A percentile compares a stretch with the other conserved stretches of the same genome.
phyloP scores from a whole-genome alignment of 2,113 vertebrate species.

The Dermatemys mawii region DNA sequence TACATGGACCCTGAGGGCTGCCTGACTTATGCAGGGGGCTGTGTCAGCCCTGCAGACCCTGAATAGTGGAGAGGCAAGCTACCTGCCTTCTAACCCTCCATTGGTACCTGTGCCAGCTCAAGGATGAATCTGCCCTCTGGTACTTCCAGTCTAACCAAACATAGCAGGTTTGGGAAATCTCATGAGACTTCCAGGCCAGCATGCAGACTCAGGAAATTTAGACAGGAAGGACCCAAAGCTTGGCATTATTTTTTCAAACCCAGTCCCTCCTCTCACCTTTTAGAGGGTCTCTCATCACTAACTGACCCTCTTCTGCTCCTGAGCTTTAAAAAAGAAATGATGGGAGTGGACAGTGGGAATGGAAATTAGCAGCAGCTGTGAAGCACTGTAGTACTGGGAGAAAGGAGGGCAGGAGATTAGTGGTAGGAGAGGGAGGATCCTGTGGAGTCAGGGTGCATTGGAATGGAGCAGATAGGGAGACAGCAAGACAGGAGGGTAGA shows the following conservation, averaged over 20 bases:
- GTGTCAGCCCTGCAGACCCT: not conserved
- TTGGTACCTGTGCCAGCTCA: not conserved
- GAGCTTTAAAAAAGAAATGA: not conserved
- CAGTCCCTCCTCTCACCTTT: not conserved
- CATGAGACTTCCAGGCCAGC: not conserved
- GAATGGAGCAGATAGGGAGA: not conserved
- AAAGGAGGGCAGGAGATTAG: not conserved
- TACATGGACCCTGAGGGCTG: not conserved
- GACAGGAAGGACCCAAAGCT: not conserved
- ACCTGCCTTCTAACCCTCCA: not conserved
- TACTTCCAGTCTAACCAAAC: not conserved
- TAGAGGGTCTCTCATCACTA: not conserved
- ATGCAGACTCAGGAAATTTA: not conserved
- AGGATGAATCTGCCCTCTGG: not conserved
- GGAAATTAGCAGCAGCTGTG: not conserved
- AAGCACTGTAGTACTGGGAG: not conserved
- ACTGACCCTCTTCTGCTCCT: not conserved
- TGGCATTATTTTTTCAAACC: not conserved
- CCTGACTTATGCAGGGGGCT: not conserved
- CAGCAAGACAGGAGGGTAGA: not conserved
- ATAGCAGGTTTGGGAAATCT: not conserved
- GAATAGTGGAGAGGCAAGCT: not conserved
- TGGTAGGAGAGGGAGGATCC: not conserved
- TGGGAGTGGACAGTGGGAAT: not conserved
- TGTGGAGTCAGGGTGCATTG: not conserved